Percentiles rank a stretch among this genome's conserved stretches.
Evolutionary conservation across 2,797 vertebrate species (phyloP).

Genomic region (Pelobates cultripes): DNA sequence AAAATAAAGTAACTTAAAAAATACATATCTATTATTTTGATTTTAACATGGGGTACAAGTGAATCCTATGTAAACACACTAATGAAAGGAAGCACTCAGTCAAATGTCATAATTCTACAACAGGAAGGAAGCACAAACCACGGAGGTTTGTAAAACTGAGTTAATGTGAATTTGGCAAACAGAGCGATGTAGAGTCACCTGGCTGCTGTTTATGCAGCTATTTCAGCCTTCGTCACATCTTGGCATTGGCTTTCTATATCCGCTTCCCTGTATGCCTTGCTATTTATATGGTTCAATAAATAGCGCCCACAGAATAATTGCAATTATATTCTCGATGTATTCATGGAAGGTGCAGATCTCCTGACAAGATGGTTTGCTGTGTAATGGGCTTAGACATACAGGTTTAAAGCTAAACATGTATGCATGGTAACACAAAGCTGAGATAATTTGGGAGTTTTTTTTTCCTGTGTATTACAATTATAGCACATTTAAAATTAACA

Average conservation of each 20-base stretch:
- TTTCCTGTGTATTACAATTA: too few species aligned
- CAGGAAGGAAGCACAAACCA: slow-evolving; percentile 15
- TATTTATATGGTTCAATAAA: not conserved
- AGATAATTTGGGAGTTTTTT: too few species aligned
- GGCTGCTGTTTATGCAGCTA: not conserved
- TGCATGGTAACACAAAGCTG: too few species aligned
- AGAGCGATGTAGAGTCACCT: not conserved
- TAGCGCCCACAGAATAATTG: not conserved
- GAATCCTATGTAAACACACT: not conserved
- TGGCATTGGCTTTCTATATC: not conserved
- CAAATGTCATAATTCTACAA: slow-evolving; percentile 5
- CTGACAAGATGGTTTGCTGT: too few species aligned
- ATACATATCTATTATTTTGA: not conserved
- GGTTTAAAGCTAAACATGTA: too few species aligned
- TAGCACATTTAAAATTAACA: too few species aligned
- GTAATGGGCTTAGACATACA: too few species aligned
- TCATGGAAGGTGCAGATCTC: not conserved
- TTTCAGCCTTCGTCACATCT: slow-evolving; percentile 3
- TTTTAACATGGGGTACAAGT: not conserved
- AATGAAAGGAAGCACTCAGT: not conserved
- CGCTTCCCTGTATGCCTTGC: not conserved
- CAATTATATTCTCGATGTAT: not conserved
- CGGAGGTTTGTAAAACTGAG: not conserved
- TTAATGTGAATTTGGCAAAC: not conserved
- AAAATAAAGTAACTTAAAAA: too few species aligned